Evolutionary conservation across 2,113 vertebrate species (phyloP).

Genomic region (Isichthys henryi): DNA sequence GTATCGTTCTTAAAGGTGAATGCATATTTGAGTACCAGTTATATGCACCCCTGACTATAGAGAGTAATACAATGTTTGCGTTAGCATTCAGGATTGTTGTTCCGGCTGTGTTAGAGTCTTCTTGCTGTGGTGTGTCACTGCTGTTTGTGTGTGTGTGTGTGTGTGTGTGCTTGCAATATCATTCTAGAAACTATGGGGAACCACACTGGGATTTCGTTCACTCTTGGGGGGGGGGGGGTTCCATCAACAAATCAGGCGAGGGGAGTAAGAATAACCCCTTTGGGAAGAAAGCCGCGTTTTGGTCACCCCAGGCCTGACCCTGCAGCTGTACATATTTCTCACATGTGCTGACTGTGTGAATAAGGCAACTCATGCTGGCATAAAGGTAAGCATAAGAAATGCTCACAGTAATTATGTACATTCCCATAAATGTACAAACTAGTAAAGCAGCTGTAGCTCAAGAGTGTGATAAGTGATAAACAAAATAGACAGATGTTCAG

Average conservation of each 20-base stretch:
- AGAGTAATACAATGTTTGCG: too few relatives aligned
- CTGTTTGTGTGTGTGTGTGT: not conserved
- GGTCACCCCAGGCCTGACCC: not conserved
- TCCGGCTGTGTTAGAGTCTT: too few relatives aligned
- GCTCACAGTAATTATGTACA: not conserved
- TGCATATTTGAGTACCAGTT: too few relatives aligned
- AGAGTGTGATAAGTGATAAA: not conserved
- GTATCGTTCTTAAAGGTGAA: too few relatives aligned
- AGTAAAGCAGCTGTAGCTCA: not conserved
- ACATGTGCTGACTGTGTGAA: not conserved
- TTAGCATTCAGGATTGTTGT: too few relatives aligned
- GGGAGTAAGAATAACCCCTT: not conserved
- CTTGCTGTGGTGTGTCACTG: too few relatives aligned
- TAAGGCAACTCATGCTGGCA: not conserved
- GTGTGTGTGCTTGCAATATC: not conserved
- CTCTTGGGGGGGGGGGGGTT: too few relatives aligned
- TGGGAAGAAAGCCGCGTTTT: not conserved
- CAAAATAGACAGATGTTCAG: not conserved
- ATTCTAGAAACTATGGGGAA: not conserved
- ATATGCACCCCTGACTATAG: too few relatives aligned
- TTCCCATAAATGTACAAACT: not conserved
- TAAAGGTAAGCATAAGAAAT: not conserved
- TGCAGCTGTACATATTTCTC: constrained; percentile 13
- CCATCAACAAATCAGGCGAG: not conserved
- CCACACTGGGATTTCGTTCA: not conserved